Evolutionary conservation across 2,113 vertebrate species (phyloP).

Genomic region (Silurus asotus): DNA sequence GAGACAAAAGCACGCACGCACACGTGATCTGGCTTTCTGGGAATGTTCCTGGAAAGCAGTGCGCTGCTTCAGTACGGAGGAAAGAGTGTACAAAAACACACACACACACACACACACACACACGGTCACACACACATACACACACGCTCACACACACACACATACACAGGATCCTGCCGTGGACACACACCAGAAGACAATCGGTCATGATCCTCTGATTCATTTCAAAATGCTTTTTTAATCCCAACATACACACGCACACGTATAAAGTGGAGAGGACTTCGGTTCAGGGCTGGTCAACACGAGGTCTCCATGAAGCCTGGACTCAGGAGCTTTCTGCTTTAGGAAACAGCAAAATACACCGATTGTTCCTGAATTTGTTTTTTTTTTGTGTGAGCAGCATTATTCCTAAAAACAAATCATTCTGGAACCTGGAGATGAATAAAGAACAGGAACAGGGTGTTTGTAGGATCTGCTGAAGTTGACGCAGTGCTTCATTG

Average conservation of each 20-base stretch:
- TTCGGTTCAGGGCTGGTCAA: not conserved
- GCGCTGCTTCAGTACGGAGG: conserved; percentile 39
- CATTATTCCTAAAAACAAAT: too few species aligned
- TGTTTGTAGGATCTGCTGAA: not conserved
- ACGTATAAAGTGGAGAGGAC: not conserved
- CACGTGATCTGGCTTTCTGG: conserved; percentile 60
- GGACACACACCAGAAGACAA: not conserved
- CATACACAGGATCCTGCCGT: not conserved
- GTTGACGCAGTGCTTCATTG: conserved; percentile 6
- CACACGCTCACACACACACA: not conserved
- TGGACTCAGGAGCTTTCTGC: not conserved
- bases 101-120: not conserved
- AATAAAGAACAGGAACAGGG: not conserved
- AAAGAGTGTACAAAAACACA: conserved; percentile 38
- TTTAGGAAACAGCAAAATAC: not conserved
- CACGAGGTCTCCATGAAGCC: not conserved
- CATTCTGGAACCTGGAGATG: not conserved
- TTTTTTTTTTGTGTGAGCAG: not conserved
- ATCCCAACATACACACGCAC: not conserved
- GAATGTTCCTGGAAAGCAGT: conserved; percentile 65
- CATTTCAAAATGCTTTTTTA: not conserved
- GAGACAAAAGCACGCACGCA: not conserved
- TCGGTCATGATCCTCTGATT: too few species aligned
- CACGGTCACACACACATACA: not conserved
- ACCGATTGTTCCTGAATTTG: not conserved